These are phyloP conservation scores for Zaprionus vittiger DNA, from an alignment of 1,140 invertebrate species.

Conservation along the genomic window DNA sequence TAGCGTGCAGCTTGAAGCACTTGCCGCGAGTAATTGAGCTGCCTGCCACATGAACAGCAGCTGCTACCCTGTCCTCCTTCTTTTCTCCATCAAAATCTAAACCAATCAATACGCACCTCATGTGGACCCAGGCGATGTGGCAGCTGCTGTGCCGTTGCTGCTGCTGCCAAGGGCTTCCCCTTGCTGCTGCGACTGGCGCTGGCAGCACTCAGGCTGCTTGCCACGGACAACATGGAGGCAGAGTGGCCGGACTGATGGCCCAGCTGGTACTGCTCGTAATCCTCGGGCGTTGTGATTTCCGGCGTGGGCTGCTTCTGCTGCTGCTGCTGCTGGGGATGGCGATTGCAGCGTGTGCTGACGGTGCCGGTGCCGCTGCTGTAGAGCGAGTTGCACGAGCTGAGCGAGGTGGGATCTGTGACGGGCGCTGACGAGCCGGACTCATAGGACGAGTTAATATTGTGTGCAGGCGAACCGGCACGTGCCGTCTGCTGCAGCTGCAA, in stretches of 20 bases:
- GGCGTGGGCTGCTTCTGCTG: slow-evolving; percentile 41
- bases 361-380: slow-evolving; percentile 63
- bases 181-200: slow-evolving; percentile 38
- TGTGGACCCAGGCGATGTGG: slow-evolving; percentile 41
- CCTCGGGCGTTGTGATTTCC: slow-evolving; percentile 67
- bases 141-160: slow-evolving; percentile 32
- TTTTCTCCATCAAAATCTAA: background rate
- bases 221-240: slow-evolving; percentile 57
- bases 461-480: slow-evolving; percentile 44
- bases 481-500: slow-evolving; percentile 17
- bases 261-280: slow-evolving; percentile 68
- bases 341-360: slow-evolving; percentile 54
- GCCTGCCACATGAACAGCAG: background rate
- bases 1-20: slow-evolving; percentile 10
- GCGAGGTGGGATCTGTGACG: slow-evolving; percentile 56
- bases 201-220: slow-evolving; percentile 52
- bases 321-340: slow-evolving; percentile 48
- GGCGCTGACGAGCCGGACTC: slow-evolving; percentile 57
- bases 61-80: background rate
- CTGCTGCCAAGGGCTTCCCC: slow-evolving; percentile 39
- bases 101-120: slow-evolving; percentile 57
- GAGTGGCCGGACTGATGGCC: slow-evolving; percentile 60
- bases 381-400: slow-evolving; percentile 53
- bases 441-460: slow-evolving; percentile 65
- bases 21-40: slow-evolving; percentile 6